Percentiles rank a stretch among this genome's conserved stretches.
These are phyloP conservation scores for Lateolabrax maculatus DNA, from an alignment of 2,797 vertebrate genomes.

Conservation along the genomic window DNA sequence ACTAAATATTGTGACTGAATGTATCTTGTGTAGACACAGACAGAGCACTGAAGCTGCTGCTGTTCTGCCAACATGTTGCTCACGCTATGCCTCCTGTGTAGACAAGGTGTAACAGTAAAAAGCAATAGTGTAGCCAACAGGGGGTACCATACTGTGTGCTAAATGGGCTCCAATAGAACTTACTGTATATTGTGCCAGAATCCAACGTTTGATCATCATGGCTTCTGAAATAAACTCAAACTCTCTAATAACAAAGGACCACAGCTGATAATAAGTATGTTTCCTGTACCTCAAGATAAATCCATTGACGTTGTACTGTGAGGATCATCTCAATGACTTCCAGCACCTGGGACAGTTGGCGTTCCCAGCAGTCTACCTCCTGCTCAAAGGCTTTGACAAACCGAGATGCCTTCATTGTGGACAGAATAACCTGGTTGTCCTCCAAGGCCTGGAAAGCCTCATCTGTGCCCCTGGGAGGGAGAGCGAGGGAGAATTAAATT, in stretches of 20 bases:
- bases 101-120: background rate
- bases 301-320: conserved; percentile 91
- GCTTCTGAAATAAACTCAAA: background rate
- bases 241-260: background rate
- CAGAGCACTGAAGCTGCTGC: background rate
- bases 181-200: background rate
- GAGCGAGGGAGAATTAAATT: background rate
- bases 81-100: background rate
- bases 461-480: conserved; percentile 85
- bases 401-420: conserved; percentile 91
- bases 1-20: background rate
- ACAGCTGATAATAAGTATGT: conserved; percentile 1
- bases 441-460: conserved; percentile 91
- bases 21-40: background rate
- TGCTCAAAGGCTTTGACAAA: conserved; percentile 91
- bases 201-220: background rate
- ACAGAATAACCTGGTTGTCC: conserved; percentile 91
- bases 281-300: conserved; percentile 90
- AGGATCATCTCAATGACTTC: conserved; percentile 91
- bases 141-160: background rate
- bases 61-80: background rate
- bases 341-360: conserved; percentile 88
- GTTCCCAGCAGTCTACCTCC: conserved; percentile 91
- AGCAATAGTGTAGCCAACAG: background rate
- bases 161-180: background rate